Conservation (phyloP, 2,797 vertebrate genomes). For the Sphaeramia orbicularis region DNA sequence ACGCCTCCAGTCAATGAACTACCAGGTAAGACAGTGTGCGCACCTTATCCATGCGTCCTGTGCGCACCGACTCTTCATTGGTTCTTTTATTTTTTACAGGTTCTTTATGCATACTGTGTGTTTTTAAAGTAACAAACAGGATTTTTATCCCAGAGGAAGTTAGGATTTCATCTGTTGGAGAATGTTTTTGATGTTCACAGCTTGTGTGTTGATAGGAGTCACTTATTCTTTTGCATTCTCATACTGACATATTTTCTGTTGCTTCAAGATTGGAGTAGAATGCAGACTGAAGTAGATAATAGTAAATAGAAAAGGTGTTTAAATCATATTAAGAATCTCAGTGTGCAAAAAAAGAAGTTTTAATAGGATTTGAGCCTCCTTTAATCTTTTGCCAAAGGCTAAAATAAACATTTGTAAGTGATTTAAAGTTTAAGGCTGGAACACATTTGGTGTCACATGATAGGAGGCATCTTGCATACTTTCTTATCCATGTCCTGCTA, state of each 20-base stretch:
- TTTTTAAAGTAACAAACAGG: no score
- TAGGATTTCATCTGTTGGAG: no score
- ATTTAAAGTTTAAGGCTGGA: background rate
- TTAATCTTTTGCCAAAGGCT: background rate
- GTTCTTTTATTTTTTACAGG: no score
- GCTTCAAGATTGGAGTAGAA: no score
- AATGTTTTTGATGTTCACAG: no score
- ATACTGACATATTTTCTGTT: no score
- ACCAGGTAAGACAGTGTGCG: constrained; percentile 71
- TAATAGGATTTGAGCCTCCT: background rate
- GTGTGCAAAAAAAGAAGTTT: background rate
- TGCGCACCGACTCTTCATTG: background rate
- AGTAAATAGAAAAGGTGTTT: background rate
- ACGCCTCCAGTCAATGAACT: constrained; percentile 73
- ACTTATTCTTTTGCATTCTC: no score
- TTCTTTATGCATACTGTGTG: no score
- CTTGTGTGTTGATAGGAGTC: no score
- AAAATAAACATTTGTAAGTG: no score
- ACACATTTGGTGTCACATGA: background rate
- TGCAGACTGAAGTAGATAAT: no score
- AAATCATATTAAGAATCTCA: background rate
- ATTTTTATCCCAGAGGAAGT: no score
- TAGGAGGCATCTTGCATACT: background rate
- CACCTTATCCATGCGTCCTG: background rate
- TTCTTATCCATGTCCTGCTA: background rate